Base-by-base conservation (phyloP, 2,113 vertebrate genomes). In the Chaenocephalus aceratus region DNA sequence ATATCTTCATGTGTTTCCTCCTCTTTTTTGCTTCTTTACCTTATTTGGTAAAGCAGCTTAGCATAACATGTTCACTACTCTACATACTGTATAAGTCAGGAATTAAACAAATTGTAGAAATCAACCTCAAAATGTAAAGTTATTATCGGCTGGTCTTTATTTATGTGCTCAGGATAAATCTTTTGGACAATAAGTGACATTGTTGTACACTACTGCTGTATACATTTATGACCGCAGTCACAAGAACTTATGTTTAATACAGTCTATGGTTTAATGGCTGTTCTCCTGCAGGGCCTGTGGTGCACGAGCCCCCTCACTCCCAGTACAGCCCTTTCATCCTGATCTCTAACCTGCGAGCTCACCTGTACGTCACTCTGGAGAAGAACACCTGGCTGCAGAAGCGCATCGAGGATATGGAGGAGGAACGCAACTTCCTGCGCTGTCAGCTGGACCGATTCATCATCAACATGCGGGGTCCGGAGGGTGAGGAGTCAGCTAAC, bases 351-450 rank as follows among this genome's bases (percentile, higher is more conserved):
- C 92, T 97, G 68, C 93, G 94, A 21, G 94, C 96, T 7, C 96
- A 97, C 90, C 94, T 97, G 30, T 96, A 96, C 78, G 95, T 97
- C 86, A 94, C 97, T 0, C 90, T 97, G 91, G 96, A 97, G 91
- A 95, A 97, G 85, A 97, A 97, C 81, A 93, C 95, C 0, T 97
- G 97, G 97, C 88, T 97, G 56, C 96, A 97, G 94, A 97, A 96
- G 46, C 95, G 96, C 73, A 97, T 97, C 0, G 96, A 96, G 82
- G 97, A 97, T 84, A 94, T 97, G 87, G 97, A 97, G 89, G 96
- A 97, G 75, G 97, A 97, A 63, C 88, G 97, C 11, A 96, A 97
- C 89, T 97, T 97, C 82, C 84, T 97, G 84, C 94, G 96, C 21
- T 96, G 96, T 58, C 96, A 97, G 86, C 91, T 97, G 44, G 96